These are phyloP conservation scores for Belgica antarctica DNA, from an alignment of 2,888 invertebrate genomes.

Conservation along the genomic window DNA sequence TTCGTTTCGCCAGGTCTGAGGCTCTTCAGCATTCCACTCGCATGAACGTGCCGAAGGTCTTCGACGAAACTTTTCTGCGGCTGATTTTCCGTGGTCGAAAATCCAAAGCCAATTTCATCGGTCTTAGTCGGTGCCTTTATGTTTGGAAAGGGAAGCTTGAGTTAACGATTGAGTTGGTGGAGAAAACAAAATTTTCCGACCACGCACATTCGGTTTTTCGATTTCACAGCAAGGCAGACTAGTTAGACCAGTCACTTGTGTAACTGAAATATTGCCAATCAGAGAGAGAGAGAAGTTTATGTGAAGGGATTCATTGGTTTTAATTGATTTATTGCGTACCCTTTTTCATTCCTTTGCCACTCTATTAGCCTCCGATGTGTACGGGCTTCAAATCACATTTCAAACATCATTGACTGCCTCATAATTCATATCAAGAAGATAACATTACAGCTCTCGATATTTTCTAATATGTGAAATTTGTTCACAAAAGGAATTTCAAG, in stretches of 20 bases:
- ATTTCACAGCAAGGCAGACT: too few relatives aligned
- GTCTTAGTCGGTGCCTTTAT: too few relatives aligned
- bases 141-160: too few relatives aligned
- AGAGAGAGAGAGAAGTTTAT: background rate
- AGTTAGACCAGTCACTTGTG: too few relatives aligned
- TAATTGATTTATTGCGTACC: conserved; percentile 25
- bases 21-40: background rate
- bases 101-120: too few relatives aligned
- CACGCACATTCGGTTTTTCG: too few relatives aligned
- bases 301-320: conserved; percentile 9
- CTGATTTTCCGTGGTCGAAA: too few relatives aligned
- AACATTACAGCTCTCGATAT: background rate
- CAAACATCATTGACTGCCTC: conserved; percentile 4
- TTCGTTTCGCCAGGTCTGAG: background rate
- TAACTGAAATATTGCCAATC: conserved; percentile 34
- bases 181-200: too few relatives aligned
- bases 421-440: conserved; percentile 17
- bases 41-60: background rate
- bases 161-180: too few relatives aligned
- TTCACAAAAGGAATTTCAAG: background rate
- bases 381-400: conserved; percentile 27
- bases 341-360: background rate
- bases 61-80: background rate
- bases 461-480: conserved; percentile 18
- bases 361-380: conserved; percentile 15